These are phyloP conservation scores for Clinocottus analis DNA, from an alignment of 2,113 vertebrate genomes.

Conservation along the genomic window DNA sequence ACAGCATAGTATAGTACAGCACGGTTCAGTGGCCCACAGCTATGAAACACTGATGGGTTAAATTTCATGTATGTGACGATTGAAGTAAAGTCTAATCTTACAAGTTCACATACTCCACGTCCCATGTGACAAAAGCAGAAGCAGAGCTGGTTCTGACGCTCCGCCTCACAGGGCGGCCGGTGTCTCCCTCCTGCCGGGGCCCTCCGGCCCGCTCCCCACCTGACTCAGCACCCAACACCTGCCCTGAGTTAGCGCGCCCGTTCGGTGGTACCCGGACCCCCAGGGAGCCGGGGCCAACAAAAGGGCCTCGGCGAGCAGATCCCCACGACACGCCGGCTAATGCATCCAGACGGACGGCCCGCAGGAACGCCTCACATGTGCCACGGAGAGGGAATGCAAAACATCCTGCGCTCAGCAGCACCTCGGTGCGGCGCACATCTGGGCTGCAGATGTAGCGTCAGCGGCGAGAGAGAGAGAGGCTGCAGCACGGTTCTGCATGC, in stretches of 20 bases:
- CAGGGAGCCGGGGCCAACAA: slow-evolving; percentile 49
- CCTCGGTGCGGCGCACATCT: slow-evolving; percentile 68
- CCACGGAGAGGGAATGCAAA: slow-evolving; percentile 74
- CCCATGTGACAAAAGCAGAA: slow-evolving; percentile 8
- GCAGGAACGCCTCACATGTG: slow-evolving; percentile 73
- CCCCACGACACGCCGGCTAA: slow-evolving; percentile 67
- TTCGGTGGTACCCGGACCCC: slow-evolving; percentile 60
- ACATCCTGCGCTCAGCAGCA: slow-evolving; percentile 72
- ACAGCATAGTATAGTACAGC: too few relatives aligned
- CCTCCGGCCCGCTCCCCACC: slow-evolving; percentile 61
- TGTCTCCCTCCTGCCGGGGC: slow-evolving; percentile 53
- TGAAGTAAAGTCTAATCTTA: not conserved
- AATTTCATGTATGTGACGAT: not conserved
- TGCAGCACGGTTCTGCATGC: slow-evolving; percentile 37
- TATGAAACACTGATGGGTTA: not conserved
- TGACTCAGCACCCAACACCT: slow-evolving; percentile 73
- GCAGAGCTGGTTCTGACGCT: slow-evolving; percentile 11
- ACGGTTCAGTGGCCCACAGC: not conserved
- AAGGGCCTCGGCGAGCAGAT: slow-evolving; percentile 69
- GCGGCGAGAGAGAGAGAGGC: slow-evolving; percentile 26
- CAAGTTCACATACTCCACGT: not conserved
- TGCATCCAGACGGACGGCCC: slow-evolving; percentile 65
- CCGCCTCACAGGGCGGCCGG: slow-evolving; percentile 48
- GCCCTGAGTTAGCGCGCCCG: slow-evolving; percentile 50
- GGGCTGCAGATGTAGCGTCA: slow-evolving; percentile 69